Conservation (phyloP, 2,797 vertebrate species). For the Chaetodon trifasciatus region DNA sequence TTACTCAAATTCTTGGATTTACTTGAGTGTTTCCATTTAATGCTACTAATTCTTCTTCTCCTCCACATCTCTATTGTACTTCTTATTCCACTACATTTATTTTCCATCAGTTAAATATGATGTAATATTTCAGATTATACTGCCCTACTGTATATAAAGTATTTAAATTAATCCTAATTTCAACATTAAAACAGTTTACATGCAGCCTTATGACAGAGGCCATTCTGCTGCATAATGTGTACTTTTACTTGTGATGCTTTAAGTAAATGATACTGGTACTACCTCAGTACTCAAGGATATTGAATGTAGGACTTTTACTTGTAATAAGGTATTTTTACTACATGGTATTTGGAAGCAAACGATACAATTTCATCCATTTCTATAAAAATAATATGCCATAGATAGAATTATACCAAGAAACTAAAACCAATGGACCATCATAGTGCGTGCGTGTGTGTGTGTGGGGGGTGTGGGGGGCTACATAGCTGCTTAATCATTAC, state of each 20-base stretch:
- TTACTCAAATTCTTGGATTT: neutral
- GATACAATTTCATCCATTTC: neutral
- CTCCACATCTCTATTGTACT: neutral
- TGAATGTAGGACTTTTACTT: neutral
- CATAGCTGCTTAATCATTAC: slow-evolving; percentile 80
- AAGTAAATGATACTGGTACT: no score
- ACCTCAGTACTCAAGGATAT: neutral
- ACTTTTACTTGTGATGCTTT: no score
- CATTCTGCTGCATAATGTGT: no score
- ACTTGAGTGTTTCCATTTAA: neutral
- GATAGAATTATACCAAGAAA: neutral
- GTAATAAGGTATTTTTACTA: neutral
- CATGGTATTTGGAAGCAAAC: neutral
- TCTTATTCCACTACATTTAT: neutral
- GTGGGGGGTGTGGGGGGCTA: slow-evolving; percentile 6
- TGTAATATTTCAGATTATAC: neutral
- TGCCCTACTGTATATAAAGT: neutral
- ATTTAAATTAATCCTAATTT: neutral
- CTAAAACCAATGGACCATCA: no score
- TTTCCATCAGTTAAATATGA: neutral
- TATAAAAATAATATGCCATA: neutral
- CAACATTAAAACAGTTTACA: neutral
- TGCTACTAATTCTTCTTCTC: neutral
- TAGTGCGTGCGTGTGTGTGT: neutral
- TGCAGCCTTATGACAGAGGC: neutral